Evolutionary conservation across 2,888 invertebrate species (phyloP).

Genomic region (Malacosoma neustria): DNA sequence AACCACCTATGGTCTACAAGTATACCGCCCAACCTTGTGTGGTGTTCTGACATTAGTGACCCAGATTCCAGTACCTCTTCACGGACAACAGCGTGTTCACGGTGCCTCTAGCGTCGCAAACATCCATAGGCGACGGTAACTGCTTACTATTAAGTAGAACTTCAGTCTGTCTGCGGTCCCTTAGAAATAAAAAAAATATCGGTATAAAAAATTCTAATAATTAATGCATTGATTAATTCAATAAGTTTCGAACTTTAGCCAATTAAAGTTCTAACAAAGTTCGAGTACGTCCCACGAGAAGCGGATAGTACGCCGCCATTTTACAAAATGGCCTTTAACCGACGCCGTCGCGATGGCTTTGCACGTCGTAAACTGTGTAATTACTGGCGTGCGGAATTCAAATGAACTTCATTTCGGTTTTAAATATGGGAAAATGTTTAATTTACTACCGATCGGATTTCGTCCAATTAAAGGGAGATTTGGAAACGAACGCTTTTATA

Average conservation of each 20-base stretch:
- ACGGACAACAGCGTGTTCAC: no score
- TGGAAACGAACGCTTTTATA: no score
- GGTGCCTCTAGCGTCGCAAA: no score
- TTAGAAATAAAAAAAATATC: no score
- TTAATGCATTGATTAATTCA: constrained; percentile 58
- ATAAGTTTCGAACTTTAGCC: constrained; percentile 45
- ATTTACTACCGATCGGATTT: constrained; percentile 57
- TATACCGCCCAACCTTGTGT: no score
- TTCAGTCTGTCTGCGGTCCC: no score
- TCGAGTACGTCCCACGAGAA: constrained; percentile 28
- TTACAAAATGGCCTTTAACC: constrained; percentile 42
- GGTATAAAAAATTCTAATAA: constrained; percentile 39
- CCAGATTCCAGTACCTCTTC: no score
- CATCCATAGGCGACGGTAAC: no score
- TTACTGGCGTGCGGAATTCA: constrained; percentile 62
- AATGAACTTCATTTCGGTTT: constrained; percentile 70
- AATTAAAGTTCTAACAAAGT: constrained; percentile 45
- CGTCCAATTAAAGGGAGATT: constrained; percentile 70
- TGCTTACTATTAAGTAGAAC: no score
- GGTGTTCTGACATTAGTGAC: no score
- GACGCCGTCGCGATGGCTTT: constrained; percentile 29
- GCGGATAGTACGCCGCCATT: constrained; percentile 28
- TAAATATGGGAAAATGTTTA: constrained; percentile 74
- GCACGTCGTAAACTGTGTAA: constrained; percentile 73
- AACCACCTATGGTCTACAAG: no score